Percentiles rank a stretch among this genome's conserved stretches.
Evolutionary conservation across 2,797 vertebrate genomes (phyloP).

Genomic region (Numenius phaeopus): DNA sequence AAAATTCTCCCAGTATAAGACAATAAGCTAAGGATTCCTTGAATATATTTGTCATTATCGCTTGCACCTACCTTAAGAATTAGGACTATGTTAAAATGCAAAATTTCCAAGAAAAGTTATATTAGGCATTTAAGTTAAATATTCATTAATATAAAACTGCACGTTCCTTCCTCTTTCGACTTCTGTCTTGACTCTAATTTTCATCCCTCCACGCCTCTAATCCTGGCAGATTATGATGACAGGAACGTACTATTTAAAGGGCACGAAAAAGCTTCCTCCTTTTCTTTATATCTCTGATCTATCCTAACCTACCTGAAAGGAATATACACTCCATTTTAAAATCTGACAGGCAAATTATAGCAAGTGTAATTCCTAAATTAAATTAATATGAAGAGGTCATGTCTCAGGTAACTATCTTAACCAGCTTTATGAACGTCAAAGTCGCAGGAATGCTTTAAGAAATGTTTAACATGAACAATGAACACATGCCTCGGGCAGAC

Average conservation of each 20-base stretch:
- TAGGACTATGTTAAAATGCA: not conserved
- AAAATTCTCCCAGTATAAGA: not conserved
- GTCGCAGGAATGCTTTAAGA: not conserved
- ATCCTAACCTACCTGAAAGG: not conserved
- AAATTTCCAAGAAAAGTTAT: not conserved
- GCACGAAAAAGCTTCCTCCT: not conserved
- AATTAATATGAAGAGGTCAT: not conserved
- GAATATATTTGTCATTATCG: not conserved
- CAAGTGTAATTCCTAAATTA: not conserved
- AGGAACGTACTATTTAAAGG: not conserved
- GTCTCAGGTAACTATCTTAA: not conserved
- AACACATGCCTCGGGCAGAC: fast-evolving
- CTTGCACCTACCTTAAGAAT: not conserved
- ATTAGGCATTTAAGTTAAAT: not conserved
- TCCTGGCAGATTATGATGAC: not conserved
- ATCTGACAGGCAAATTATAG: not conserved
- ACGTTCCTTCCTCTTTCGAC: not conserved
- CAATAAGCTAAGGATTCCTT: not conserved
- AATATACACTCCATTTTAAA: not conserved
- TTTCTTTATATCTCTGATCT: not conserved
- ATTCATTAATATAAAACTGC: not conserved
- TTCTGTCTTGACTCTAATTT: not conserved
- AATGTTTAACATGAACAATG: not conserved
- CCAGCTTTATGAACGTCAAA: not conserved
- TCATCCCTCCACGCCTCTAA: not conserved